These are phyloP conservation scores for Corbicula japonica DNA, from an alignment of 2,888 invertebrate species.

Conservation along the genomic window DNA sequence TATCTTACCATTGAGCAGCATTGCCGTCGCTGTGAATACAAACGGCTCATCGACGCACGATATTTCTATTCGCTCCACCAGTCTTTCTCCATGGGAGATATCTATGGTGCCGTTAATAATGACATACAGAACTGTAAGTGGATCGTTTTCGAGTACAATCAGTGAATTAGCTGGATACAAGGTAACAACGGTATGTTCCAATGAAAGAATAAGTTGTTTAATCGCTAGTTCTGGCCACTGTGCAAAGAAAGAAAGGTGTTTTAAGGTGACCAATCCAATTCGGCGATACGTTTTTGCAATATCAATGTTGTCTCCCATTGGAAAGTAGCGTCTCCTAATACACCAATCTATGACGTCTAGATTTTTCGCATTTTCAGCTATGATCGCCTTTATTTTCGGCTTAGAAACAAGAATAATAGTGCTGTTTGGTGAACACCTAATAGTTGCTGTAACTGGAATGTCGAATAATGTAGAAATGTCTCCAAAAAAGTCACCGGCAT, in stretches of 20 bases:
- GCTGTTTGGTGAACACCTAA: constrained; percentile 23
- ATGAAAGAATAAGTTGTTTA: constrained; percentile 56
- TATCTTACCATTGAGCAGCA: constrained; percentile 2
- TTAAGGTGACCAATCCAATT: constrained; percentile 48
- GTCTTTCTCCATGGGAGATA: constrained; percentile 9
- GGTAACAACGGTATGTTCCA: constrained; percentile 53
- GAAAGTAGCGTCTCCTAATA: constrained; percentile 62
- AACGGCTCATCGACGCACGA: constrained; percentile 8
- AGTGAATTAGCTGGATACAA: constrained; percentile 59
- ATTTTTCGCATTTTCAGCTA: constrained; percentile 23
- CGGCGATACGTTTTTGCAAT: constrained; percentile 45
- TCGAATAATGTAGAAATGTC: constrained; percentile 56
- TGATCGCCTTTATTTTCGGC: constrained; percentile 6
- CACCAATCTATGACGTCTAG: constrained; percentile 68
- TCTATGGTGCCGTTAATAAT: constrained; percentile 57
- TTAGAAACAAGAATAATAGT: constrained; percentile 25
- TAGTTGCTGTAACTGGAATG: constrained; percentile 47
- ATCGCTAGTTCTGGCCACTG: constrained; percentile 56
- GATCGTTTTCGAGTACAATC: constrained; percentile 57
- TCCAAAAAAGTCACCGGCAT: constrained; percentile 53
- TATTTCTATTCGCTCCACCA: neutral
- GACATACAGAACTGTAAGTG: constrained; percentile 46
- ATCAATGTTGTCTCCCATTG: constrained; percentile 59
- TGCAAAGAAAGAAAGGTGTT: constrained; percentile 28
- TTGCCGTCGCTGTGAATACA: constrained; percentile 34